These are phyloP conservation scores for Salmo trutta DNA, from an alignment of 2,797 vertebrate genomes.

Conservation along the genomic window DNA sequence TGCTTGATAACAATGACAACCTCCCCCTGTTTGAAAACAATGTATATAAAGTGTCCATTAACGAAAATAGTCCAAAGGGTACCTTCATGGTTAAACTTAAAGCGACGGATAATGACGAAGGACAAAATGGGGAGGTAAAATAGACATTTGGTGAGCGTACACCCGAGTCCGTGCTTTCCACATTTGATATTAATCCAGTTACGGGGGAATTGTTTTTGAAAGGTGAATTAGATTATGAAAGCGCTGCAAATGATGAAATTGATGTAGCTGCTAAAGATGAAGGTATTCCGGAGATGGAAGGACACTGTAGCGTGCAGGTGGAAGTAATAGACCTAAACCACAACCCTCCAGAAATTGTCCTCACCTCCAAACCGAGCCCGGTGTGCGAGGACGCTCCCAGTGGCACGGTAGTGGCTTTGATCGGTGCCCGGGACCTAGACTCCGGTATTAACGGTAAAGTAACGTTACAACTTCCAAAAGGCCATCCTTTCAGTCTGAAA, in stretches of 20 bases:
- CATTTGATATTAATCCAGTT: constrained; percentile 54
- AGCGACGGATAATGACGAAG: constrained; percentile 48
- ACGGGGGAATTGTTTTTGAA: constrained; percentile 62
- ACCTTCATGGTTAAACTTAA: constrained; percentile 29
- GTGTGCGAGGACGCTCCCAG: constrained; percentile 58
- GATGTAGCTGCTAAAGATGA: constrained; percentile 64
- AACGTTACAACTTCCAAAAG: constrained; percentile 27
- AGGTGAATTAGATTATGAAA: constrained; percentile 70
- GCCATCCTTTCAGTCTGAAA: constrained; percentile 56
- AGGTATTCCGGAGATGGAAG: constrained; percentile 63
- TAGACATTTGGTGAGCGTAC: constrained; percentile 41
- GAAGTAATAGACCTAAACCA: constrained; percentile 66
- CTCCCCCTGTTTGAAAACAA: constrained; percentile 44
- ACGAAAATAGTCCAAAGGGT: constrained; percentile 30
- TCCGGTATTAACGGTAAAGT: constrained; percentile 64
- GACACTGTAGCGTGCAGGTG: constrained; percentile 62
- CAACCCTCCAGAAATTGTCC: constrained; percentile 62
- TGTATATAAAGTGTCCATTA: constrained; percentile 37
- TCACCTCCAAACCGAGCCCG: constrained; percentile 58
- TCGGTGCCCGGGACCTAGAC: constrained; percentile 62
- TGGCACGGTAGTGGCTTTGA: constrained; percentile 63
- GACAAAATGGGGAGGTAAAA: constrained; percentile 40
- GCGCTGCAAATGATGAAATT: constrained; percentile 50
- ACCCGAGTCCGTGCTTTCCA: constrained; percentile 18
- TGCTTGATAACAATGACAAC: constrained; percentile 55